Percentiles rank a stretch among this genome's conserved stretches.
These are phyloP conservation scores for Columba guinea DNA, from an alignment of 2,797 vertebrate species.

Conservation along the genomic window DNA sequence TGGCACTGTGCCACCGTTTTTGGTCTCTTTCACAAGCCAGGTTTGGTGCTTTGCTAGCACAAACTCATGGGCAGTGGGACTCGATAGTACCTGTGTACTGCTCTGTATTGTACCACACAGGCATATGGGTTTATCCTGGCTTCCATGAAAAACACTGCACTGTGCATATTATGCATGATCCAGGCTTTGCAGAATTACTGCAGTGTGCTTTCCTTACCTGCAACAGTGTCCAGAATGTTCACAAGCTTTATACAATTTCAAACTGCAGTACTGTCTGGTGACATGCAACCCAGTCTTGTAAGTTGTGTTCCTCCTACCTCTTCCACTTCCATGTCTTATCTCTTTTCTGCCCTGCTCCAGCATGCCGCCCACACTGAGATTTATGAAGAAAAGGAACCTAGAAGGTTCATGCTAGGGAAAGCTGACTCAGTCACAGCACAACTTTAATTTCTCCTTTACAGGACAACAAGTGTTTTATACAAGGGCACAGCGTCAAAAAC, in stretches of 20 bases:
- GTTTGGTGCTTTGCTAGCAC: neutral
- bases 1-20: rapidly evolving
- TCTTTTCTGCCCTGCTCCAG: neutral
- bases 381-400: neutral
- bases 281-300: neutral
- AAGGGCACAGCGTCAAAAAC: neutral
- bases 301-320: neutral
- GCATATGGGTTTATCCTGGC: neutral
- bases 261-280: neutral
- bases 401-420: neutral
- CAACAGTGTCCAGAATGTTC: neutral
- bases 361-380: neutral
- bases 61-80: neutral
- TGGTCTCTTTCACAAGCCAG: neutral
- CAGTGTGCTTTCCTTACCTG: neutral
- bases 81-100: neutral
- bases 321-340: neutral
- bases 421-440: neutral
- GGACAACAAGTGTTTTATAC: neutral
- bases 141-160: neutral
- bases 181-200: neutral
- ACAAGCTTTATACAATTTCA: neutral
- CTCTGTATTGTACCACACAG: neutral
- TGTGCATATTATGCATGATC: neutral
- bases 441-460: neutral